These are phyloP conservation scores for Neolamprologus kungweensis DNA, from an alignment of 2,113 vertebrate genomes.

Conservation along the genomic window DNA sequence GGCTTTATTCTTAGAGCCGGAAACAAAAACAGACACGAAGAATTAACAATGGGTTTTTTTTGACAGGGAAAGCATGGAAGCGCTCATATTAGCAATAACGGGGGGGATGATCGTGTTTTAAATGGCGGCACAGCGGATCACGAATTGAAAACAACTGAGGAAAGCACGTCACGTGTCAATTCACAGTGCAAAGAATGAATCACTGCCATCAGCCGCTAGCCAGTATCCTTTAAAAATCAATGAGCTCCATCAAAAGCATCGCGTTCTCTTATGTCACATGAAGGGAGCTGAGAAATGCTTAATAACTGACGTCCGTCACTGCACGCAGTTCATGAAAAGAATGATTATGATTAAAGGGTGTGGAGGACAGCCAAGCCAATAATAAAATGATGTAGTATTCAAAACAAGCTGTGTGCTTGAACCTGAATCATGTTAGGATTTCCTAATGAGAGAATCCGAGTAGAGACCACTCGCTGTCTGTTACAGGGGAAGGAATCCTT, in stretches of 20 bases:
- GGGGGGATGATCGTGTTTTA: neutral
- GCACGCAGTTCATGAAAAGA: neutral
- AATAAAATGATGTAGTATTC: neutral
- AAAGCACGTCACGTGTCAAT: neutral
- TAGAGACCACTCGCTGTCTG: neutral
- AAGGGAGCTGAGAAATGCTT: neutral
- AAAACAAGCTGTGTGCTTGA: neutral
- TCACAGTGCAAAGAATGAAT: neutral
- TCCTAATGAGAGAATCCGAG: neutral
- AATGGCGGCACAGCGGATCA: neutral
- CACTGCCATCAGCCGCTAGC: neutral
- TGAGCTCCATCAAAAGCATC: neutral
- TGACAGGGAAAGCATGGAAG: neutral
- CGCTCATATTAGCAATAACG: neutral
- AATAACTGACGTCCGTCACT: neutral
- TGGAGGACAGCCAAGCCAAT: neutral
- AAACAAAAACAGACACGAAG: neutral
- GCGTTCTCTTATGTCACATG: neutral
- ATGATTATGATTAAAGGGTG: neutral
- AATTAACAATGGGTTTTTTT: neutral
- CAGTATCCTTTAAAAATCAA: neutral
- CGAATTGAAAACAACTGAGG: neutral
- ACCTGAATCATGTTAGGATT: neutral
- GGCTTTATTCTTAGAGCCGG: neutral
- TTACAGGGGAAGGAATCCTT: neutral